Base-by-base conservation (phyloP, 1,140 invertebrate species). In the Philotrypesis tridentata region DNA sequence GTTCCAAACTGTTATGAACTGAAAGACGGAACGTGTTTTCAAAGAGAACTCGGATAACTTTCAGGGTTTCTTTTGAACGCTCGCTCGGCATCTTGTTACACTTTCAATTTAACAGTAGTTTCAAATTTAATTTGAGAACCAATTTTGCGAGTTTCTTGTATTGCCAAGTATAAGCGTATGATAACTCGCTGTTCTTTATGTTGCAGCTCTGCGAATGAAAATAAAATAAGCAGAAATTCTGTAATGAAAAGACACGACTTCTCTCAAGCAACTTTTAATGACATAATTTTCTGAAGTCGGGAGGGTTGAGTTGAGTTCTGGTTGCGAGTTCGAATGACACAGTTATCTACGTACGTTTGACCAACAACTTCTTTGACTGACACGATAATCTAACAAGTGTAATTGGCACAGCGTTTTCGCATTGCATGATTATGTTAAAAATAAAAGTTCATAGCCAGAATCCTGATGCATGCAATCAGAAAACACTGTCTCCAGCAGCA, bases 41-140 rank as follows among this genome's bases (percentile, higher is more conserved):
- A 48, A 68, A 12, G 27, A 55, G 21, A 68, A 78, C 25, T 78
- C 29, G 65, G 33, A 43, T 55, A 67, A 78, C 63, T 68, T 68
- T 67, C 9, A 48, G 27, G 75, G 23, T 68, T 78, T 68, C 65
- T 67, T 78, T 48, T 17, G 14, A 48, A 68, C 40, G 14, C 68
- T 48, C 75, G 27, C 63, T 55, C 25, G 33, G 25, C 14, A 29
- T 68, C 37, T 68, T 17, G 75, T 78, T 78, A 78, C 40, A 78
- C 25, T 68, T 68, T 78, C 63, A 68, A 78, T 78, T 78, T 78
- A 78, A 78, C 63, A 27, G 37, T 27, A 78, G 33, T 78, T 68
- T 68, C 61, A 12, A 76, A 76, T 61, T 76, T 76, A 76, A 76
- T 76, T 76, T 76, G 7, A 78, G 67, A 25, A 78, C 23, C 60